phyloP scores from a whole-genome alignment of 92 coral and sea anemone genomes.

The Porites lobata region DNA sequence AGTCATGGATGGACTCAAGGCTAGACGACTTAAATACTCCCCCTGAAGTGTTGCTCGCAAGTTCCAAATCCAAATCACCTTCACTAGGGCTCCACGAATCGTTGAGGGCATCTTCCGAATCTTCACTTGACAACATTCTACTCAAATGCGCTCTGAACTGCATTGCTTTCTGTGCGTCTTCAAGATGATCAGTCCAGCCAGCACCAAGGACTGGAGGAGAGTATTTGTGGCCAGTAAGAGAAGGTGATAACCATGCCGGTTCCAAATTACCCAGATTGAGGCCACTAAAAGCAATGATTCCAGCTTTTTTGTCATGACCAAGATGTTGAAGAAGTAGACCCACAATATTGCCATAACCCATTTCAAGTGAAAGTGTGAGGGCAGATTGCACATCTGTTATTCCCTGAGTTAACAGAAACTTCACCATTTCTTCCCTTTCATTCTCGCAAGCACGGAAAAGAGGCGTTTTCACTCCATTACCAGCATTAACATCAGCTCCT shows the following conservation, averaged over 20 bases:
- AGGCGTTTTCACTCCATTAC: constrained; percentile 88
- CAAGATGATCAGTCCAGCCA: constrained; percentile 75
- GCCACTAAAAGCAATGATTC: constrained; percentile 93
- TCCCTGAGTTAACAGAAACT: constrained; percentile 86
- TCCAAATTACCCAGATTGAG: constrained; percentile 87
- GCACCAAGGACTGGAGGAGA: constrained; percentile 39
- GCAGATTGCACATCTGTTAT: constrained; percentile 93
- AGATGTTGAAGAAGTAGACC: constrained; percentile 92
- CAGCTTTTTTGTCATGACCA: constrained; percentile 96
- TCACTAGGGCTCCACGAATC: constrained; percentile 4
- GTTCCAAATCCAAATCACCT: not conserved
- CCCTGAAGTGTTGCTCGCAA: not conserved
- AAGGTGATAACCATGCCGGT: constrained; percentile 91
- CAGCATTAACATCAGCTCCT: constrained; percentile 96
- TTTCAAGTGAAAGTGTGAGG: constrained; percentile 85
- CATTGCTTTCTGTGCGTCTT: constrained; percentile 75
- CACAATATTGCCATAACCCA: constrained; percentile 78
- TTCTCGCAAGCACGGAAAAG: constrained; percentile 90
- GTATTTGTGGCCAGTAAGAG: constrained; percentile 83
- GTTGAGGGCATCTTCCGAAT: not conserved
- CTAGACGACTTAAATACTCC: not conserved
- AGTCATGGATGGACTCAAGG: constrained; percentile 26
- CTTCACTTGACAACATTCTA: not conserved
- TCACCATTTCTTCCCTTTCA: constrained; percentile 85
- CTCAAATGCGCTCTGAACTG: constrained; percentile 45